Evolutionary conservation across 2,113 vertebrate genomes (phyloP), one percentile per base, ranked within the genome.

Genomic region (Albula goreensis): DNA sequence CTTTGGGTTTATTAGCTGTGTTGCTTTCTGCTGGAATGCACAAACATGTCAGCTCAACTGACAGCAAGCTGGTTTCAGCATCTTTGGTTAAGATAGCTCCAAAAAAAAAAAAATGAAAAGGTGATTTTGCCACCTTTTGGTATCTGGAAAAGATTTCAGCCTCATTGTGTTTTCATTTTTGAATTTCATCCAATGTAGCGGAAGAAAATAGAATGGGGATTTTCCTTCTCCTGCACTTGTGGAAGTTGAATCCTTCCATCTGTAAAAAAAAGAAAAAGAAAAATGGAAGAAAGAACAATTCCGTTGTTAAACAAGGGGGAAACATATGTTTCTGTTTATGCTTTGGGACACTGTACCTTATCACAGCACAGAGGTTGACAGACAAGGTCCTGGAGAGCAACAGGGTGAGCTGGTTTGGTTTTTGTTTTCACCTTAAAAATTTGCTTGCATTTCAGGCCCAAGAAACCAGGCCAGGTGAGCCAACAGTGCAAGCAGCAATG

Each of bases 251-350:
- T 41, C 85, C 86, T 89, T 87, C 86, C 90, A 90, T 93, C 90
- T 94, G 91, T 89, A 31, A 88, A 91, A 86, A 92, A 92, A 91
- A 93, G 83, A 66, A 22, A n/a, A 70, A 70, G 70, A 22, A 60
- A 15, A n/a, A 89, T 88, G 87, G 17, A 53, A 2, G 11, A 13
- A 19, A 93, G 88, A 86, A 56, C 86, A 89, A 91, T 92, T 93
- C 94, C 95, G 94, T 94, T 94, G 93, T 92, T 93, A 92, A 90
- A 91, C 89, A 90, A 89, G 91, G 89, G 88, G 90, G 89, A 15
- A 15, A 93, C 94, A 95, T 95, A 85, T 97, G 94, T 95, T 97
- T 95, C 91, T 86, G 91, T 93, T 96, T 96, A 95, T 80, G 87
- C 95, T 96, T 96, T 95, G 93, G 92, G 96, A 96, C 93, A 91